Evolutionary conservation across 2,888 invertebrate species (phyloP), one percentile per base, ranked within the genome.

Genomic region (Adelognathus sp.): DNA sequence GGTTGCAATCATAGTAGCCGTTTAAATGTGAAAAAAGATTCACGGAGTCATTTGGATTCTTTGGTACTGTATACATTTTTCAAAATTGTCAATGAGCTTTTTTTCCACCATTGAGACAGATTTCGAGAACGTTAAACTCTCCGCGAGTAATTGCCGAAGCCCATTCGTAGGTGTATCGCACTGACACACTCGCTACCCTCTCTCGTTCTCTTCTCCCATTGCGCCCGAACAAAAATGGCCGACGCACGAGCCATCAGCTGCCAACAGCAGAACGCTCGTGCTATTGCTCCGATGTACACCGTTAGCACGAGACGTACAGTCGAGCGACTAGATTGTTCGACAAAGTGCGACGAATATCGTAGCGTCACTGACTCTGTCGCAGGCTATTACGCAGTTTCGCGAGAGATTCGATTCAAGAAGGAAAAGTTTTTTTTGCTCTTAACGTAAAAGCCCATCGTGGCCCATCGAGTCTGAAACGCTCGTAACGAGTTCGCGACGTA

Each of bases 211-310:
- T 7, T 18, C 16, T 4, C 14, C 39, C 0, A 11, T 39, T 39
- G 39, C 18, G 66, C 9, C 31, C 24, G 61, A 79, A 41, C 56
- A 76, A 86, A 82, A 27, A 88, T 88, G 87, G 88, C 84, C 63
- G 87, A 84, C 82, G 83, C 81, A 82, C 64, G 76, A 81, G 82
- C 80, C 58, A 84, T 84, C 84, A 84, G 81, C 83, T 85, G 83
- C 82, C 84, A 85, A 83, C 84, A 80, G 82, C 81, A 84, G 79
- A 79, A 81, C 76, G 82, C 83, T 78, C 79, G 83, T 81, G 83
- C 83, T 81, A 85, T 80, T 81, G 76, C 70, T 84, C 81, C 61
- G 78, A 86, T 88, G 87, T 83, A 82, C 81, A 81, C 82, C 80
- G 79, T 79, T 76, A 72, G 80, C 70, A 73, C 76, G 79, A 83